Base-by-base conservation (phyloP, 2,113 vertebrate genomes). In the Oncorhynchus clarkii region DNA sequence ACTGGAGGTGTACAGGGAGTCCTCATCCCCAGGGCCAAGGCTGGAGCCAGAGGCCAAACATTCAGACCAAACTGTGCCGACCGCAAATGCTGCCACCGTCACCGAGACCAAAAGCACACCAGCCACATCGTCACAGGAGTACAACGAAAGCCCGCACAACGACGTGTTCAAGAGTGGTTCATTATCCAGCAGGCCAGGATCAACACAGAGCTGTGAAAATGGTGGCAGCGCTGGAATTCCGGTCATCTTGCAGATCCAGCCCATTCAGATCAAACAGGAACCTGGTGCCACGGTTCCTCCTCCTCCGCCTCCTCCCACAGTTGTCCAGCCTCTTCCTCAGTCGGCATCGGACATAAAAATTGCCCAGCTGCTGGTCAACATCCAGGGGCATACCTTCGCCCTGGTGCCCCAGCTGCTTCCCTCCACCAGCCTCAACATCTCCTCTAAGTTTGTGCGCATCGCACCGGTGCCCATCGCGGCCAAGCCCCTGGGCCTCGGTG, bases 351-450 rank as follows among this genome's bases (percentile, higher is more conserved):
- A 95, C 69, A 93, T 97, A 86, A 96, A 95, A 93, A 93, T 97
- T 57, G 92, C 95, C 5, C 96, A 97, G 90, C 92, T 97, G 51
- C 89, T 98, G 49, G 95, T 97, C 86, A 97, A 95, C 88, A 97
- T 98, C 83, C 96, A 98, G 91, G 96, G 96, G 67, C 96, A 98
- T 91, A 97, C 96, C 0, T 98, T 97, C 75, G 95, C 96, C 1
- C 95, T 98, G 51, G 96, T 98, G 86, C 97, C 97, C 24, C 96
- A 97, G 82, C 88, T 96, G 72, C 84, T 96, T 72, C 95, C 95
- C 69, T 95, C 95, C 0, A 89, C 94, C 70, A 94, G 82, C 89
- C 85, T 96, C 82, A 95, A 92, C 83, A 84, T 94, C 74, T 91
- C 95, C 34, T 94, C 95, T 66, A 97, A 97, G 90, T 98, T 97